phyloP scores from a whole-genome alignment of 2,888 invertebrate species.

The Drosophila melanosoma region DNA sequence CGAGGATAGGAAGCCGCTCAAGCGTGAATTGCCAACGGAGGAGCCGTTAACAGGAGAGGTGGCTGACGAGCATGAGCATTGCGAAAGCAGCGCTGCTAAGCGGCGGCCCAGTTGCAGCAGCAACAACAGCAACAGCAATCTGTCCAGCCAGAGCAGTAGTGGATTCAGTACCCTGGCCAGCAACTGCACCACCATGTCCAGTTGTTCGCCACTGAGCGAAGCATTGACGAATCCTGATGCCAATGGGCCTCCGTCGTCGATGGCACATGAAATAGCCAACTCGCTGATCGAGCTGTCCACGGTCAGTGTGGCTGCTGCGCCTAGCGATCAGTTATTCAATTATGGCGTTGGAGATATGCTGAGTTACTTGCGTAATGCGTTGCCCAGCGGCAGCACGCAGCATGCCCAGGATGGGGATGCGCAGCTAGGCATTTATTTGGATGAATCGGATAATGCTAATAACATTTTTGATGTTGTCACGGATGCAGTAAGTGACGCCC shows the following conservation, averaged over 20 bases:
- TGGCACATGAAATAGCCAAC: conserved; percentile 46
- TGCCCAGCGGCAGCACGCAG: conserved; percentile 7
- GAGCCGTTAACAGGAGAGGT: conserved; percentile 8
- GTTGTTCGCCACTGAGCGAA: conserved; percentile 38
- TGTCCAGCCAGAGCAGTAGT: conserved; percentile 57
- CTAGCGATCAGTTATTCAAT: conserved; percentile 30
- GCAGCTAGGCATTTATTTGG: conserved; percentile 50
- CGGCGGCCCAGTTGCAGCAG: conserved; percentile 44
- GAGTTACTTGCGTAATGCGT: conserved; percentile 24
- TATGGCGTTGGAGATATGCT: conserved; percentile 40
- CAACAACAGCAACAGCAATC: conserved; percentile 44
- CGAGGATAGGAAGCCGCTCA: conserved; percentile 52
- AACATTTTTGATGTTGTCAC: conserved; percentile 47
- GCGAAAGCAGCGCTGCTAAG: conserved; percentile 29
- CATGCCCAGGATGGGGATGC: conserved; percentile 36
- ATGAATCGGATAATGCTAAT: conserved; percentile 35
- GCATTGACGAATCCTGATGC: conserved; percentile 36
- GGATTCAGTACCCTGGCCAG: conserved; percentile 46
- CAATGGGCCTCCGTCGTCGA: conserved; percentile 1
- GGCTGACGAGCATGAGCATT: not conserved
- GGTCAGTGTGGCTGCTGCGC: conserved; percentile 13
- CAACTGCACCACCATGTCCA: conserved; percentile 46
- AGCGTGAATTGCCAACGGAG: conserved; percentile 36
- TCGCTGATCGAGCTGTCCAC: conserved; percentile 56
- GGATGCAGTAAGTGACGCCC: conserved; percentile 26